phyloP scores from a whole-genome alignment of 2,888 invertebrate genomes.

The Ariolimax columbianus region DNA sequence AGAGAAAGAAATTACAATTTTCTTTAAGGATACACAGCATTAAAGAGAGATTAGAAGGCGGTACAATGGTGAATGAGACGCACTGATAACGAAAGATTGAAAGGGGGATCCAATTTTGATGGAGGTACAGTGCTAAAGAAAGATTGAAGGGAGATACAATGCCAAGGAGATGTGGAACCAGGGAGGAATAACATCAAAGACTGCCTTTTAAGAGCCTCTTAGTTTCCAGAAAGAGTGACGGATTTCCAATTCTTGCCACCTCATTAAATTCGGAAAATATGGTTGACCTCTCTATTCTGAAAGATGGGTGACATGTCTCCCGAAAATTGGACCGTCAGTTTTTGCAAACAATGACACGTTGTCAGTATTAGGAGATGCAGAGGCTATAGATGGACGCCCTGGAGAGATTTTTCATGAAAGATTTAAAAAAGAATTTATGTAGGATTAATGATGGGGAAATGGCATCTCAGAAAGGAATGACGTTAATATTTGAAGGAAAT shows the following conservation, averaged over 20 bases:
- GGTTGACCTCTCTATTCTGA: conserved; percentile 30
- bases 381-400: conserved; percentile 11
- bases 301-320: conserved; percentile 13
- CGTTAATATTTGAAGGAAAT: conserved; percentile 27
- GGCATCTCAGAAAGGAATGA: conserved; percentile 16
- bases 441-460: conserved; percentile 31
- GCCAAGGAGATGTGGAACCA: not conserved
- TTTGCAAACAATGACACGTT: conserved; percentile 44
- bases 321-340: conserved; percentile 36
- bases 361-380: conserved; percentile 33
- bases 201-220: conserved; percentile 29
- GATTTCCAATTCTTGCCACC: conserved; percentile 31
- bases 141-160: not conserved
- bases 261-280: conserved; percentile 45
- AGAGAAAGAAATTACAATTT: no score
- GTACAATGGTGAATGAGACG: no score
- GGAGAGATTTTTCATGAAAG: not conserved
- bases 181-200: conserved; percentile 22
- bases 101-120: no score
- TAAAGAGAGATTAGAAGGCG: no score
- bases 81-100: not conserved
- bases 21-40: no score
- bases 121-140: not conserved
- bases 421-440: conserved; percentile 1
- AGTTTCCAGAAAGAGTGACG: conserved; percentile 22